Evolutionary conservation across 2,888 invertebrate species (phyloP).

Genomic region (Dryomyza anilis): DNA sequence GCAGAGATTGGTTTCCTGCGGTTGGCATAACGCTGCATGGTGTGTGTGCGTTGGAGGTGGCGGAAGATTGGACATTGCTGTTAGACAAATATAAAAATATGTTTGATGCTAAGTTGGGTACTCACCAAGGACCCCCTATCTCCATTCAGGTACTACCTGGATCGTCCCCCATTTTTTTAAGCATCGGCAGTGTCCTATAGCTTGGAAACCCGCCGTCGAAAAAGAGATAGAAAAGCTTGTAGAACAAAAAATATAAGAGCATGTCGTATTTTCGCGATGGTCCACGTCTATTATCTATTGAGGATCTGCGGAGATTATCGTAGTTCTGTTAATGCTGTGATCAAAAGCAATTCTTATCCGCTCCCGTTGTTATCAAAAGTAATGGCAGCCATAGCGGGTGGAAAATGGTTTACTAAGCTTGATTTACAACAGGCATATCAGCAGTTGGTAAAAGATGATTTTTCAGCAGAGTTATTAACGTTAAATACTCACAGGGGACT

Average conservation of each 20-base stretch:
- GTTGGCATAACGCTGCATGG: slow-evolving; percentile 16
- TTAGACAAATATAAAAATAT: not conserved
- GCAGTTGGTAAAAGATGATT: slow-evolving; percentile 5
- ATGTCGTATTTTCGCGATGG: not conserved
- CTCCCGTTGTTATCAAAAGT: not conserved
- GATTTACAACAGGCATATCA: slow-evolving; percentile 14
- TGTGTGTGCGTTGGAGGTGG: not conserved
- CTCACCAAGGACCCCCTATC: not conserved
- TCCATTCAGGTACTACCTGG: not conserved
- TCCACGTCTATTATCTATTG: not conserved
- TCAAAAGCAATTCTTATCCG: not conserved
- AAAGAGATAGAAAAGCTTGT: slow-evolving; percentile 17
- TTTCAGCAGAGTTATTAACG: not conserved
- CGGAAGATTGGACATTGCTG: not conserved
- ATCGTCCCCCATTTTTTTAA: slow-evolving; percentile 15
- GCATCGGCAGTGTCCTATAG: slow-evolving; percentile 15
- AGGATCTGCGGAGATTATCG: not conserved
- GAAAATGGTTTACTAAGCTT: not conserved
- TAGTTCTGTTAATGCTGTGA: not conserved
- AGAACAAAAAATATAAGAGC: not conserved
- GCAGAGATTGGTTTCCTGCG: slow-evolving; percentile 19
- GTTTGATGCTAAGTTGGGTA: not conserved
- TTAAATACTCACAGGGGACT: not conserved
- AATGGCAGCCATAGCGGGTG: slow-evolving; percentile 8
- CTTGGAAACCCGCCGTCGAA: slow-evolving; percentile 24